Conservation (phyloP, 53 echinoderm and acorn worm genomes). For the Actinopyga echinites region DNA sequence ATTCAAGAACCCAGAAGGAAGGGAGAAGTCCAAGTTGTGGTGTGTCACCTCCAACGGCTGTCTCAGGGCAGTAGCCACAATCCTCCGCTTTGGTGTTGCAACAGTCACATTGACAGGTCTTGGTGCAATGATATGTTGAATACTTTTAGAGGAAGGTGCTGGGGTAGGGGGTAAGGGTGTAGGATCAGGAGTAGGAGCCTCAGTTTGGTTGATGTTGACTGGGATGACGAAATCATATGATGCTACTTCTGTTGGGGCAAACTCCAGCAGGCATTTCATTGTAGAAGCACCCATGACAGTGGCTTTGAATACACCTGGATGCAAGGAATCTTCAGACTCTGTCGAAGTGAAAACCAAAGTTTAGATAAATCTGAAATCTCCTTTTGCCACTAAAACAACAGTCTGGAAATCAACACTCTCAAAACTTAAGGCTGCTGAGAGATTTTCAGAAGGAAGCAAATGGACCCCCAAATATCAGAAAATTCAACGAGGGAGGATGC, state of each 20-base stretch:
- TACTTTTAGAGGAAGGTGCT: conserved; percentile 92
- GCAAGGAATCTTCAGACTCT: conserved; percentile 94
- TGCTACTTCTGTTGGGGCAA: conserved; percentile 91
- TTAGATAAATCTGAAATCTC: neutral
- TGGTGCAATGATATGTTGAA: conserved; percentile 93
- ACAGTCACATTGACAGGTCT: conserved; percentile 84
- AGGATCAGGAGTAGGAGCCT: conserved; percentile 86
- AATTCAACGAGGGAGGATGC: too few species aligned
- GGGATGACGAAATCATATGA: conserved; percentile 94
- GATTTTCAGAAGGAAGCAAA: too few species aligned
- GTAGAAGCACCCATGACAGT: conserved; percentile 76
- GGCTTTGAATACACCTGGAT: conserved; percentile 90
- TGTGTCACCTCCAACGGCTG: conserved; percentile 91
- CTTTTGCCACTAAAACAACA: too few species aligned
- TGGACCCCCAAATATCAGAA: too few species aligned
- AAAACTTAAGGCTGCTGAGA: too few species aligned
- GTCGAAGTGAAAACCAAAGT: neutral
- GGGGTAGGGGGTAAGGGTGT: conserved; percentile 98
- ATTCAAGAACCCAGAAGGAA: conserved; percentile 90
- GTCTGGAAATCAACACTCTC: too few species aligned
- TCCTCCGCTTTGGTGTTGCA: conserved; percentile 79
- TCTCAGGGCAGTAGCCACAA: conserved; percentile 89
- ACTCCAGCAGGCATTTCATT: conserved; percentile 76
- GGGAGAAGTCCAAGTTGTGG: conserved; percentile 76
- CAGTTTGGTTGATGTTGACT: conserved; percentile 95